Percentiles rank a stretch among this genome's conserved stretches.
phyloP scores from a whole-genome alignment of 2,113 vertebrate species.

The human region DNA sequence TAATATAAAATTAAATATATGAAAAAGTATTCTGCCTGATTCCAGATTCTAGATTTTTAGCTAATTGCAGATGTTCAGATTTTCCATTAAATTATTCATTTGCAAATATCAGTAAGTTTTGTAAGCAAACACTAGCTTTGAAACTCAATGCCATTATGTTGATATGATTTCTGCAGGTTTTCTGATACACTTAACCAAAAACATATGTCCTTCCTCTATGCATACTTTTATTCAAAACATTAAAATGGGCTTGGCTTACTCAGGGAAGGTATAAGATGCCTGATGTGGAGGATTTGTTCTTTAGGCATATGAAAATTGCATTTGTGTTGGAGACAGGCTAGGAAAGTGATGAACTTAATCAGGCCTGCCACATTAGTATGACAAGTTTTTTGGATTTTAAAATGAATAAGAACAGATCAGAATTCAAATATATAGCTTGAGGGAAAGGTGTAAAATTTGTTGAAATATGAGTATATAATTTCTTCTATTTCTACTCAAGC shows the following conservation, averaged over 20 bases:
- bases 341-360: slow-evolving; percentile 87
- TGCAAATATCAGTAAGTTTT: slow-evolving; percentile 41
- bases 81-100: slow-evolving; percentile 48
- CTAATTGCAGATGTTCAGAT: slow-evolving; percentile 33
- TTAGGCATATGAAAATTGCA: slow-evolving; percentile 85
- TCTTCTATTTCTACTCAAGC: slow-evolving; percentile 75
- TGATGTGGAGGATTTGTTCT: slow-evolving; percentile 62
- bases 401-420: slow-evolving; percentile 87
- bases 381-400: slow-evolving; percentile 82
- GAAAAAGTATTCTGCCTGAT: background rate
- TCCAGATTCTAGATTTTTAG: slow-evolving; percentile 26
- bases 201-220: background rate
- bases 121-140: slow-evolving; percentile 42
- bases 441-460: slow-evolving; percentile 74
- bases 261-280: background rate
- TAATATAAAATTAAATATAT: slow-evolving; percentile 46
- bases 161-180: background rate
- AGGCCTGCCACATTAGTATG: slow-evolving; percentile 84
- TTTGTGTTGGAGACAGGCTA: slow-evolving; percentile 86
- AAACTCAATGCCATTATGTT: background rate
- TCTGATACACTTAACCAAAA: slow-evolving; percentile 36
- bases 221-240: slow-evolving; percentile 48
- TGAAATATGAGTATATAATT: slow-evolving; percentile 82
- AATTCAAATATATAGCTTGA: slow-evolving; percentile 85
- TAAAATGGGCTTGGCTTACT: slow-evolving; percentile 29